Base-by-base conservation (phyloP, 2,797 vertebrate genomes). In the Austrolebias charrua region DNA sequence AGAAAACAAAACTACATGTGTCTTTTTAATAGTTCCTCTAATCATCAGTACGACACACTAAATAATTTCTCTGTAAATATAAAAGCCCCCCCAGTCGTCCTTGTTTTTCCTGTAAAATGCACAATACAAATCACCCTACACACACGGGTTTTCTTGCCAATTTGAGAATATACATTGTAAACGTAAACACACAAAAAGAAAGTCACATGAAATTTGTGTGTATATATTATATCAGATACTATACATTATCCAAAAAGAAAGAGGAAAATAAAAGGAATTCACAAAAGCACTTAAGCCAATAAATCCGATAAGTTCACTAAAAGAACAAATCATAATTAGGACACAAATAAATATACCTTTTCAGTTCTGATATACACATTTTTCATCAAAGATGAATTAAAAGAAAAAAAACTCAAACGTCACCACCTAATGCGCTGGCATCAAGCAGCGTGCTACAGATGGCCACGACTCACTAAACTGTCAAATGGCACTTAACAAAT, bases 31-130 rank as follows among this genome's bases (percentile, higher is more conserved):
- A 97, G 94, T 95, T 96, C 94, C 95, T 96, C 96, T 95, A 95
- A 92, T 90, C 88, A 91, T 96, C 95, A 95, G 94, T 95, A 97
- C 93, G 95, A 99, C 96, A 98, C 96, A 98, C 97, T 97, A 97
- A 98, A 96, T 96, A 95, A 96, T 95, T 95, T 97, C 94, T 95
- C 96, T 97, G 97, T 96, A 96, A 98, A 98, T 98, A 98, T 96
- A 99, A 98, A 98, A 98, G 95, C 93, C 95, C 94, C n/a, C 33
- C 33, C 91, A 93, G 93, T 95, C 94, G 79, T 91, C 90, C 79
- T 90, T 16, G 77, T 95, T 95, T 92, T 95, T 91, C 90, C 90
- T 96, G 94, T 95, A 96, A 97, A 98, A 96, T 96, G 95, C 96
- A 99, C 96, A 93, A 96, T 98, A 98, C 95, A 98, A 98, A 98